phyloP scores from a whole-genome alignment of 2,888 invertebrate species.

The Amphipyra berbera region DNA sequence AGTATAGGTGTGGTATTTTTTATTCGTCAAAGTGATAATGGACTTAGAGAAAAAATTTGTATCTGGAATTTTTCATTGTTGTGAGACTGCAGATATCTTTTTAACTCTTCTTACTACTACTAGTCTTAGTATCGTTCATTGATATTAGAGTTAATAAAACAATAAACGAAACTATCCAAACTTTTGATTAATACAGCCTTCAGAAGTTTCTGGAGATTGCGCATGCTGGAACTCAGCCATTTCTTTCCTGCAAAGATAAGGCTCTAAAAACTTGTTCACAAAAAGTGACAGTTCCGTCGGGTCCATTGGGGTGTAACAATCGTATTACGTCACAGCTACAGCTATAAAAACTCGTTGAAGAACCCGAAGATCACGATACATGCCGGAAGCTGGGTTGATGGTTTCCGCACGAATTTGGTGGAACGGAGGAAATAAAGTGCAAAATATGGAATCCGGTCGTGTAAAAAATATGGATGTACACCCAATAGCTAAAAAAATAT shows the following conservation, averaged over 20 bases:
- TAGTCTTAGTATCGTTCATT: no score
- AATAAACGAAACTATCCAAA: conserved; percentile 1
- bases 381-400: conserved; percentile 8
- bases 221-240: conserved; percentile 50
- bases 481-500: no score
- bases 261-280: conserved; percentile 59
- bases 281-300: conserved; percentile 64
- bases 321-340: conserved; percentile 55
- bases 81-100: no score
- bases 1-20: conserved; percentile 14
- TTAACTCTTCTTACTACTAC: no score
- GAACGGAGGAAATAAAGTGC: conserved; percentile 1
- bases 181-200: conserved; percentile 31
- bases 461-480: neutral
- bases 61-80: neutral
- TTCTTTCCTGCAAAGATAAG: conserved; percentile 64
- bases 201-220: conserved; percentile 36
- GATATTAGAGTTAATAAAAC: no score
- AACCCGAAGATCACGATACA: conserved; percentile 24
- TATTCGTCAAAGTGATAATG: conserved; percentile 13
- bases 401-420: conserved; percentile 6
- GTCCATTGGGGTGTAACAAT: conserved; percentile 62
- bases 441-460: neutral
- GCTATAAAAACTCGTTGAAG: conserved; percentile 30
- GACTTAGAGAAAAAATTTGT: neutral